phyloP scores from a whole-genome alignment of 1,140 invertebrate genomes.

The Drosophila santomea region DNA sequence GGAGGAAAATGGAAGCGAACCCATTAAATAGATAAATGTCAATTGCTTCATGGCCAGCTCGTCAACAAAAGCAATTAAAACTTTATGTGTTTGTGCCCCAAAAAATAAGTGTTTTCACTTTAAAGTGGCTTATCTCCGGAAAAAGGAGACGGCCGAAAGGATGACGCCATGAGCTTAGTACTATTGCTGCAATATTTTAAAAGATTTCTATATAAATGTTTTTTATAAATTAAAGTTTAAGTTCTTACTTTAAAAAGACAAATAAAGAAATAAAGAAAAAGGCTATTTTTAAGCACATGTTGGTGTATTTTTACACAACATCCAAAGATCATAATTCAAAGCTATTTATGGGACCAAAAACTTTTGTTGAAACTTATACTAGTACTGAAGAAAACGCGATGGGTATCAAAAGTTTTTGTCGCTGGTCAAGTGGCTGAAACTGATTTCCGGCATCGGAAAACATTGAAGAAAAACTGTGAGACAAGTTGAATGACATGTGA shows the following conservation, averaged over 20 bases:
- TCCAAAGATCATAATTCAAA: conserved; percentile 3
- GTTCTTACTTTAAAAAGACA: no score
- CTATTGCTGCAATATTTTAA: neutral
- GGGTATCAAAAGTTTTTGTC: conserved; percentile 19
- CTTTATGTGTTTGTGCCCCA: neutral
- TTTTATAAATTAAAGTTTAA: no score
- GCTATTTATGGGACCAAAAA: neutral
- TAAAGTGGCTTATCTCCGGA: conserved; percentile 12
- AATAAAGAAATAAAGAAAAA: no score
- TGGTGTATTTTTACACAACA: neutral
- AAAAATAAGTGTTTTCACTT: conserved; percentile 14
- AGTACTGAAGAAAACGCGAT: neutral
- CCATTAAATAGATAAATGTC: conserved; percentile 65
- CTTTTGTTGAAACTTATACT: neutral
- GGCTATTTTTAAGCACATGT: neutral
- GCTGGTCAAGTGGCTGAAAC: conserved; percentile 24
- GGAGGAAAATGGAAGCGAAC: neutral
- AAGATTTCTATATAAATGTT: no score
- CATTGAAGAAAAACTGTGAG: conserved; percentile 5
- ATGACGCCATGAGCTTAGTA: neutral
- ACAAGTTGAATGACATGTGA: conserved; percentile 30
- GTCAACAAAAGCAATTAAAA: conserved; percentile 35
- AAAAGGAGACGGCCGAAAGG: neutral
- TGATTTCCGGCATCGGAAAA: conserved; percentile 28
- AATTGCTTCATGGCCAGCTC: conserved; percentile 33